phyloP scores from a whole-genome alignment of 2,797 vertebrate genomes.

The Acestrorhynchus altus region DNA sequence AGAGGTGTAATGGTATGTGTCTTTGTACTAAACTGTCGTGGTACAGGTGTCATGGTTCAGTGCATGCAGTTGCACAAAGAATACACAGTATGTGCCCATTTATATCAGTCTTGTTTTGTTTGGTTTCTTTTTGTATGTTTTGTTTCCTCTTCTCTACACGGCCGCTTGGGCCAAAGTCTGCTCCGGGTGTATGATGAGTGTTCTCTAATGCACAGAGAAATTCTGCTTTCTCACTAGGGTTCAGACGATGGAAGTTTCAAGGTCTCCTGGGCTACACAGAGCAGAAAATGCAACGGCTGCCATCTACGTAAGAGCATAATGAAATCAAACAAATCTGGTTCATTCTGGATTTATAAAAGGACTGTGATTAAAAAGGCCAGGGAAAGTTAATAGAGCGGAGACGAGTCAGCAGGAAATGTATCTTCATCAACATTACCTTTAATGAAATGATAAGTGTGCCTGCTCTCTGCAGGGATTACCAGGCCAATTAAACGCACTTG shows the following conservation, averaged over 20 bases:
- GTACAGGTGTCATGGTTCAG: too few relatives aligned
- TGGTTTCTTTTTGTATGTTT: too few relatives aligned
- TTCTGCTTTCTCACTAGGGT: background rate
- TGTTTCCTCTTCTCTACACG: too few relatives aligned
- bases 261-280: background rate
- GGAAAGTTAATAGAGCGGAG: background rate
- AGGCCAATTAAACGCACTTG: background rate
- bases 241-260: background rate
- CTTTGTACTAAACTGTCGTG: too few relatives aligned
- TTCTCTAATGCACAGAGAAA: background rate
- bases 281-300: background rate
- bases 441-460: background rate
- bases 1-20: too few relatives aligned
- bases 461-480: background rate
- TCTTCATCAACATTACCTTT: slow-evolving; percentile 12
- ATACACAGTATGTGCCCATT: too few relatives aligned
- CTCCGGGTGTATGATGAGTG: too few relatives aligned
- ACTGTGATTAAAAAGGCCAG: background rate
- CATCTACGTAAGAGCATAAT: background rate
- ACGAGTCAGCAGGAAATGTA: background rate
- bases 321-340: slow-evolving; percentile 1
- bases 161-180: too few relatives aligned
- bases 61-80: too few relatives aligned
- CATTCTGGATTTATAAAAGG: background rate
- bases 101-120: too few relatives aligned